Conservation (phyloP, 2,113 vertebrate species). For the Engystomops pustulosus region DNA sequence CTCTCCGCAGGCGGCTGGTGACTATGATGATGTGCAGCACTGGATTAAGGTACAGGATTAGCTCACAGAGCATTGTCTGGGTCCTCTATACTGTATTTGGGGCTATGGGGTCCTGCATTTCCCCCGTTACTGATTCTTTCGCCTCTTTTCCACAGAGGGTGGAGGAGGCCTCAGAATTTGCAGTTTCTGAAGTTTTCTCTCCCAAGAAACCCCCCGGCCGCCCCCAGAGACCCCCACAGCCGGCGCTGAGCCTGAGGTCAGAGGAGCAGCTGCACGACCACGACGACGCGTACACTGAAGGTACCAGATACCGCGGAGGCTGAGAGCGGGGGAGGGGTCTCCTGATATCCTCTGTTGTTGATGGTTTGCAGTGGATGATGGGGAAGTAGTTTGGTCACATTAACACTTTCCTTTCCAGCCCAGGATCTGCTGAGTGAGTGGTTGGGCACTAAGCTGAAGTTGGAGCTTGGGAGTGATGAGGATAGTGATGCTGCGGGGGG, state of each 20-base stretch:
- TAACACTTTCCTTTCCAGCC: slow-evolving; percentile 70
- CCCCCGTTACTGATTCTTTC: too few species aligned
- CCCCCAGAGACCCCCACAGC: slow-evolving; percentile 51
- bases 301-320: too few species aligned
- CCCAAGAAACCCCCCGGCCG: slow-evolving; percentile 67
- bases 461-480: slow-evolving; percentile 76
- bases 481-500: slow-evolving; percentile 63
- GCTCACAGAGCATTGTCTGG: too few species aligned
- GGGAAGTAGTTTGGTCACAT: background rate
- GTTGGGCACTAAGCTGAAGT: slow-evolving; percentile 81
- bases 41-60: slow-evolving; percentile 82
- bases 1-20: slow-evolving; percentile 65
- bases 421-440: slow-evolving; percentile 84
- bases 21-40: slow-evolving; percentile 67
- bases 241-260: slow-evolving; percentile 69
- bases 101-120: too few species aligned
- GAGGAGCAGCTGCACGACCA: slow-evolving; percentile 77
- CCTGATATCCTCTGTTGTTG: too few species aligned
- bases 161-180: slow-evolving; percentile 78
- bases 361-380: background rate
- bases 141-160: slow-evolving; percentile 79
- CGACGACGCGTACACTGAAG: slow-evolving; percentile 82
- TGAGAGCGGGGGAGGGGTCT: too few species aligned
- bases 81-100: too few species aligned
- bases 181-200: slow-evolving; percentile 77